Base-by-base conservation (phyloP, 2,113 vertebrate species). In the Hippoglossus stenolepis region DNA sequence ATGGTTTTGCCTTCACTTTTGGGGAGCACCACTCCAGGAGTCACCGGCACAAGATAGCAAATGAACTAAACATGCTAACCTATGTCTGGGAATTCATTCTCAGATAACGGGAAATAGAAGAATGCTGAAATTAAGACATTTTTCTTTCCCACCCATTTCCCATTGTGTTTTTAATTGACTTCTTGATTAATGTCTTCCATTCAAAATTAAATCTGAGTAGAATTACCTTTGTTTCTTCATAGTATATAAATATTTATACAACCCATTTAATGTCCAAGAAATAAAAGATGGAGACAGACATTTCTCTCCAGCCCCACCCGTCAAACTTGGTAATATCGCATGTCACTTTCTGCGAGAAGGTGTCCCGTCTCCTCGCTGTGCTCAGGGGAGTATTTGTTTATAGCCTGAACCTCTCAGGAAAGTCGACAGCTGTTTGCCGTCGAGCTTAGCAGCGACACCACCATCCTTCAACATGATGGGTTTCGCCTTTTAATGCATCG, bases 401-500 rank as follows among this genome's bases (percentile, higher is more conserved):
- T 67, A 65, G 69, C 69, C 23, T 80, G 82, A 92, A 86, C 85
- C 87, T 85, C 82, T 87, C 83, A 80, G 81, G 73, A 80, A 86
- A 91, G 87, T 90, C 85, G 87, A 88, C 93, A 92, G 90, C 91
- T 94, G 93, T 79, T 94, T 93, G 60, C 85, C 91, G 82, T 87
- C 73, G 31, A 77, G 81, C 63, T 83, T 67, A 77, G 73, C 60
- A 8, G 80, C 75, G 9, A 69, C 81, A 65, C 75, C 63, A 17
- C 69, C 83, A 92, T 93, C 89, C 85, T 87, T 93, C 91, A 93
- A 75, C 69, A 77, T 89, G 91, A 93, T 87, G 84, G 85, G 73
- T 85, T 85, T 92, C 13, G 90, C 90, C 94, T 96, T 90, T 94
- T 95, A 95, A 96, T 94, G 95, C 94, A 91, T 93, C 91, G 91